Conservation (phyloP, 1,140 invertebrate species). For the Hermetia illucens region DNA sequence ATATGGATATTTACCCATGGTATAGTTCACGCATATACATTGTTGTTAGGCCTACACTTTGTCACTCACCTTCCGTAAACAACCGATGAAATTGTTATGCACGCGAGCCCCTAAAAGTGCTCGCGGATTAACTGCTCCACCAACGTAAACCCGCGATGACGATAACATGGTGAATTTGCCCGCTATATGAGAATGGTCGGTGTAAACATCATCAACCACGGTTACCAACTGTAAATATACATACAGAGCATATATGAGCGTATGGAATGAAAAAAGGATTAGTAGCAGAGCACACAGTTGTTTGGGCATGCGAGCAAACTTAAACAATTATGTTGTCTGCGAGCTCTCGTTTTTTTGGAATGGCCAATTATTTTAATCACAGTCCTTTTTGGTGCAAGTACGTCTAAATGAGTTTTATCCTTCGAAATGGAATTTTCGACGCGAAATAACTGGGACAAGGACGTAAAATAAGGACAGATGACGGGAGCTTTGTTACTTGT, state of each 20-base stretch:
- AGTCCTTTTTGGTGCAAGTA: too few relatives aligned
- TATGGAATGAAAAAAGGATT: conserved; percentile 2
- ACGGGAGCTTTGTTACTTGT: too few relatives aligned
- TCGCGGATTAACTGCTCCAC: conserved; percentile 70
- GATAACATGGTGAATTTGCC: conserved; percentile 83
- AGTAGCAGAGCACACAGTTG: background rate
- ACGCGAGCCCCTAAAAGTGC: conserved; percentile 69
- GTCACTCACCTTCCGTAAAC: conserved; percentile 81
- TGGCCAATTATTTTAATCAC: too few relatives aligned
- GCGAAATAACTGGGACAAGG: too few relatives aligned
- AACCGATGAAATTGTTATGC: conserved; percentile 86
- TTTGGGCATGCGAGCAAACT: too few relatives aligned
- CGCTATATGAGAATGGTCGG: conserved; percentile 78
- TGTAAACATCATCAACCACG: conserved; percentile 82
- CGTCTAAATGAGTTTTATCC: too few relatives aligned
- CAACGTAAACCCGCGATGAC: conserved; percentile 74
- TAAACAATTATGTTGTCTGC: too few relatives aligned
- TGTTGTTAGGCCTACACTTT: conserved; percentile 2
- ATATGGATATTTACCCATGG: too few relatives aligned
- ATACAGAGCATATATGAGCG: conserved; percentile 1
- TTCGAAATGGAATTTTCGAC: too few relatives aligned
- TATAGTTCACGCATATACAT: too few relatives aligned
- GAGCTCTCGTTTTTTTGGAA: too few relatives aligned
- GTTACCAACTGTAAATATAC: conserved; percentile 67
- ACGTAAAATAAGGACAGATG: too few relatives aligned